phyloP scores from a whole-genome alignment of 2,113 vertebrate species.

The cat (Felis catus) region DNA sequence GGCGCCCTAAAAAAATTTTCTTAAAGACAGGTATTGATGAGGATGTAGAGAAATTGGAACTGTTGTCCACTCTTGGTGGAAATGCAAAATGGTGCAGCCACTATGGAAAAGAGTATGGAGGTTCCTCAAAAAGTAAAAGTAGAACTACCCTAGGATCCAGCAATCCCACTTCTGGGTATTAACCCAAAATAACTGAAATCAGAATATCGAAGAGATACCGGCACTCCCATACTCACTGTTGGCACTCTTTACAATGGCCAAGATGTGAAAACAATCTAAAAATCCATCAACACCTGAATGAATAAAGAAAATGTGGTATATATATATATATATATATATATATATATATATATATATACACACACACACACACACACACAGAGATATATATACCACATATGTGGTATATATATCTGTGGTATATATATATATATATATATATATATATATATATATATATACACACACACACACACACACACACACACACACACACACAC shows the following conservation, averaged over 20 bases:
- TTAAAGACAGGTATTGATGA: neutral
- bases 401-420: too few relatives aligned
- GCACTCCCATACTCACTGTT: neutral
- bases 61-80: neutral
- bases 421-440: too few relatives aligned
- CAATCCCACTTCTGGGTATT: neutral
- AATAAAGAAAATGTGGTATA: neutral
- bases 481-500: neutral
- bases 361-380: too few relatives aligned
- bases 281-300: neutral
- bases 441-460: too few relatives aligned
- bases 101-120: neutral
- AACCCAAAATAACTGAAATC: neutral
- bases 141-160: neutral
- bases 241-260: neutral
- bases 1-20: too few relatives aligned
- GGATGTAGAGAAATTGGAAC: neutral
- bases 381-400: too few relatives aligned
- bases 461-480: too few relatives aligned
- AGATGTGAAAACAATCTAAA: neutral
- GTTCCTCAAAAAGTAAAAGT: neutral
- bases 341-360: too few relatives aligned
- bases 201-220: neutral
- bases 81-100: neutral
- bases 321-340: neutral